Base-by-base conservation (phyloP, 2,888 invertebrate species). In the Lepidochrysops patricia region DNA sequence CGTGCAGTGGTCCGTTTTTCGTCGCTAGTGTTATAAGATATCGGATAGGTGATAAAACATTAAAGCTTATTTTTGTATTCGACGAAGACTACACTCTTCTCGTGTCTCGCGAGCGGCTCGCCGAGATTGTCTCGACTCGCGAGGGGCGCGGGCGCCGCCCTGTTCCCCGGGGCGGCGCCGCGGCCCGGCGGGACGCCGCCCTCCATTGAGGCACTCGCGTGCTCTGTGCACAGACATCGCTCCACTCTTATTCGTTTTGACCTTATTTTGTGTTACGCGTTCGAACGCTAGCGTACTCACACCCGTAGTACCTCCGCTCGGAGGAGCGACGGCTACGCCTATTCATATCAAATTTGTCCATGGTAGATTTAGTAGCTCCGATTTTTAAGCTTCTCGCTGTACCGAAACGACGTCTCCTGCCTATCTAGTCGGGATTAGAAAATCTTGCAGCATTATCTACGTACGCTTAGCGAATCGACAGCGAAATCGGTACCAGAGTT, bases 261-360 rank as follows among this genome's bases (percentile, higher is more conserved):
- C 72, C 80, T 75, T 79, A 80, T 78, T 75, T 66, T 75, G 73
- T 72, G 71, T 74, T 75, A 66, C 74, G 74, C 72, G 72, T 74
- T 73, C 72, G 77, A 77, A 76, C 79, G 77, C 78, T 83, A 83
- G 82, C 81, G 69, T 84, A 79, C 81, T 80, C 75, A 79, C 84
- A 84, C 43, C 43, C 83, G 78, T 81, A 77, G 81, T 84, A 67
- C 65, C 66, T 66, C 80, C 76, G 87, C 88, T 86, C 86, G 72
- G 73, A 76, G 68, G 79, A 86, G 83, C 85, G 82, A 84, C 82
- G 85, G 81, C 84, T 84, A 79, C 82, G 83, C 84, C 84, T 80
- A 84, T 86, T 88, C 88, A 88, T 88, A 88, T 89, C 88, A 88
- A 86, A 82, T 84, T 84, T 86, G 87, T 88, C 88, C 88, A 82